A percentile compares a stretch with the other conserved stretches of the same genome.
These are phyloP conservation scores for Cataglyphis rosenhaueri DNA, from an alignment of 2,888 invertebrate genomes.

Conservation along the genomic window DNA sequence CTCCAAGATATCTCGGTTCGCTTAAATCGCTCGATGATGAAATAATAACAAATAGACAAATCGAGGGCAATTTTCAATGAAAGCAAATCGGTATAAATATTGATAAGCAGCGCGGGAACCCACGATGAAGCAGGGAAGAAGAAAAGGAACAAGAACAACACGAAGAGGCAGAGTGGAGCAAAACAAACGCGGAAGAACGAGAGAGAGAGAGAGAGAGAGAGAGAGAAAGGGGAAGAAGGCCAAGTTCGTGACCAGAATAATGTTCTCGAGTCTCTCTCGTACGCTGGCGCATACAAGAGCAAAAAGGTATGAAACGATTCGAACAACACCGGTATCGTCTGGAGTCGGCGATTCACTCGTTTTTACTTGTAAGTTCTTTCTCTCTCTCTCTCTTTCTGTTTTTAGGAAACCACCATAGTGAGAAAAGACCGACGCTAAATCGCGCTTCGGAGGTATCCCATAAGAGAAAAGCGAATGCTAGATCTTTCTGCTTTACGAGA, in stretches of 20 bases:
- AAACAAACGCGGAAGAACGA: conserved; percentile 46
- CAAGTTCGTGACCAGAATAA: conserved; percentile 80
- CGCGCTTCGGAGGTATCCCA: conserved; percentile 13
- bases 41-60: background rate
- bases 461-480: conserved; percentile 1
- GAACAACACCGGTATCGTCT: conserved; percentile 67
- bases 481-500: background rate
- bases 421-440: conserved; percentile 23
- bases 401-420: background rate
- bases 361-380: conserved; percentile 38
- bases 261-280: conserved; percentile 63
- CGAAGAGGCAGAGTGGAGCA: conserved; percentile 42
- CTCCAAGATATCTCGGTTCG: background rate
- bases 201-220: conserved; percentile 4
- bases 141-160: conserved; percentile 11
- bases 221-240: conserved; percentile 64
- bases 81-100: conserved; percentile 67
- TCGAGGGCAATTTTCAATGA: conserved; percentile 18
- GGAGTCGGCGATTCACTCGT: conserved; percentile 55
- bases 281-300: conserved; percentile 67
- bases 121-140: conserved; percentile 25
- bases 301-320: conserved; percentile 68
- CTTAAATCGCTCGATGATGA: background rate
- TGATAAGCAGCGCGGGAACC: conserved; percentile 56
- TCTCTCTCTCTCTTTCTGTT: background rate